Base-by-base conservation (phyloP, 30 jellyfish, hydroid and myxozoan species). In the Hydra vulgaris region DNA sequence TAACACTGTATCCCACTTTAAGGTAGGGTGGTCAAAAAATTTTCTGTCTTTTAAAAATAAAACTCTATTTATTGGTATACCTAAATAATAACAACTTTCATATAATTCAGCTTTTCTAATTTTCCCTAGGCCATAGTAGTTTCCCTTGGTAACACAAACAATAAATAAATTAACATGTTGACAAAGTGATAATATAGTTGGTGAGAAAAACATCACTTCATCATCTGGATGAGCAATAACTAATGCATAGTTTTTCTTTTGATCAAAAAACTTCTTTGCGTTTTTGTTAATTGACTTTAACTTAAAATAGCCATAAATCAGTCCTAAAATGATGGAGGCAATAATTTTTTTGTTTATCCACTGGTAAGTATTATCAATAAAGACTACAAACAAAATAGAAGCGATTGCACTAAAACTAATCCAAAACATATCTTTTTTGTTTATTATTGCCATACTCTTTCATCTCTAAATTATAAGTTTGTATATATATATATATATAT, bases 161-260 rank as follows among this genome's bases (percentile, higher is more conserved):
- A 90, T 17, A 73, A 77, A 75, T 17, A 85, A 82, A 27, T 81
- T 71, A 18, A 68, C 75, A 68, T 68, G 75, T 3, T 68, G 75
- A 68, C 27, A 16, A 3, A 68, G 27, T n/a, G 75, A 7, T n/a
- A 68, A 68, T 0, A 90, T 66, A 54, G 89, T 70, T 15, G 97
- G 97, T 0, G 89, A 89, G 67, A 85, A 90, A 82, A 90, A 90
- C 97, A 90, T 90, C 72, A 90, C 87, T 74, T 90, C 97, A 53
- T 90, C 97, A 53, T 90, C 97, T 0, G 97, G 97, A 76, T 90
- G 97, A 21, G 97, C 95, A 26, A 82, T 90, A 16, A 90, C 88
- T 20, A 90, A 74, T 18, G 84, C 76, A 5, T 80, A 71, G 17
- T 78, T 78, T 54, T 54, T 23, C 54, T 53, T 52, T 17, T 23